Base-by-base conservation (phyloP, 2,113 vertebrate species). In the Athene noctua region DNA sequence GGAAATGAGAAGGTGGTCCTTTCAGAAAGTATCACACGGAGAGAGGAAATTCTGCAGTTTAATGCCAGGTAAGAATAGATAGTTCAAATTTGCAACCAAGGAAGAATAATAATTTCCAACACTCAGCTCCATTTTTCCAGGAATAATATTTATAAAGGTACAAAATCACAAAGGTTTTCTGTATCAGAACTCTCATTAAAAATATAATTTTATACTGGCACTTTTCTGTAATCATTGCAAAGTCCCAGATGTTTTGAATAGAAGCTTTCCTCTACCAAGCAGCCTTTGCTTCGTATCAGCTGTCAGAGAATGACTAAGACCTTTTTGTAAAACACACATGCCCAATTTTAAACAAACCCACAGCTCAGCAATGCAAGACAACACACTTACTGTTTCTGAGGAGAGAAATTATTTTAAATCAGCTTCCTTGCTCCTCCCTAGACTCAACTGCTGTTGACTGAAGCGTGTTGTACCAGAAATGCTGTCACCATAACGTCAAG, bases 171-270 rank as follows among this genome's bases (percentile, higher is more conserved):
- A 84, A 81, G 34, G 23, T 78, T 88, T 79, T 71, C 79, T 88
- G 13, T 82, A 30, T 90, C 83, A 42, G 38, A 54, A 70, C 18
- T 47, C 51, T 68, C 55, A 79, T 88, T 80, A 91, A 86, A 96
- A 96, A 61, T 49, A 78, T 34, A 44, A 32, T 84, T 94, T 94
- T 85, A 83, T 46, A 59, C 66, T 68, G 80, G 92, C 71, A 78
- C 40, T 57, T 88, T 93, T 86, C 82, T 38, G 40, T 79, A 73
- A 92, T 80, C 52, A 47, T 34, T 92, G 83, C 77, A 55, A 86
- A 96, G 44, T 75, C 62, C n/a, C 32, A 87, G 79, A 78, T 47
- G 26, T 70, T 90, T 94, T 88, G 90, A 91, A 87, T 92, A 91
- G 81, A 86, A 84, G 65, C 61, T 82, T 90, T 87, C 59, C 61